Evolutionary conservation across 2,797 vertebrate species (phyloP).

Genomic region (Sternotherus odoratus): DNA sequence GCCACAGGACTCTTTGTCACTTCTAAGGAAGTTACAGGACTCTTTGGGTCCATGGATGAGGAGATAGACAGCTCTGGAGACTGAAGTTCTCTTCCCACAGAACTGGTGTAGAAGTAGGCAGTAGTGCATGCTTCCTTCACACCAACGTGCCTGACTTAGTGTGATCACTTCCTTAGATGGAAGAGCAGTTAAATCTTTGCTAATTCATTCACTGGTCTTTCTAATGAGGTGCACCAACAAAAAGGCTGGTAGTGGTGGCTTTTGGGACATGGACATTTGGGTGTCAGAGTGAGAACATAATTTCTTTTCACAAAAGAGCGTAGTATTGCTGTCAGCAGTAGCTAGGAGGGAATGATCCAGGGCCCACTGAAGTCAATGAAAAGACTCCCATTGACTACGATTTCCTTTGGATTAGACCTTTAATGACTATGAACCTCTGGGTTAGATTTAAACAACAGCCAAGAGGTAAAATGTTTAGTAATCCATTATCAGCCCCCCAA

Average conservation of each 20-base stretch:
- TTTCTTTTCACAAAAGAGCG: not conserved
- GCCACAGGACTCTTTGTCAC: too few relatives aligned
- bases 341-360: not conserved
- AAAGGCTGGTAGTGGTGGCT: not conserved
- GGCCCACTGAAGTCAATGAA: not conserved
- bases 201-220: not conserved
- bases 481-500: constrained; percentile 44
- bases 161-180: not conserved
- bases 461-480: constrained; percentile 17
- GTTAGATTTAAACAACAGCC: constrained; percentile 39
- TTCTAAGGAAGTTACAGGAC: not conserved
- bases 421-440: not conserved
- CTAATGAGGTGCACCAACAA: not conserved
- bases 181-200: not conserved
- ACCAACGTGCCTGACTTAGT: not conserved
- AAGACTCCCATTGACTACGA: not conserved
- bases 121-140: not conserved
- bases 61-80: not conserved
- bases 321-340: not conserved
- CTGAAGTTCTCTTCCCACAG: not conserved
- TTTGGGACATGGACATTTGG: not conserved
- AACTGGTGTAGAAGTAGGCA: not conserved
- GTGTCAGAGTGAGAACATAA: not conserved
- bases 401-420: constrained; percentile 25
- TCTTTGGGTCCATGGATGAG: not conserved